Percentiles rank a stretch among this genome's conserved stretches.
Conservation (phyloP, 2,888 invertebrate species). For the Heterodera filipjevi region DNA sequence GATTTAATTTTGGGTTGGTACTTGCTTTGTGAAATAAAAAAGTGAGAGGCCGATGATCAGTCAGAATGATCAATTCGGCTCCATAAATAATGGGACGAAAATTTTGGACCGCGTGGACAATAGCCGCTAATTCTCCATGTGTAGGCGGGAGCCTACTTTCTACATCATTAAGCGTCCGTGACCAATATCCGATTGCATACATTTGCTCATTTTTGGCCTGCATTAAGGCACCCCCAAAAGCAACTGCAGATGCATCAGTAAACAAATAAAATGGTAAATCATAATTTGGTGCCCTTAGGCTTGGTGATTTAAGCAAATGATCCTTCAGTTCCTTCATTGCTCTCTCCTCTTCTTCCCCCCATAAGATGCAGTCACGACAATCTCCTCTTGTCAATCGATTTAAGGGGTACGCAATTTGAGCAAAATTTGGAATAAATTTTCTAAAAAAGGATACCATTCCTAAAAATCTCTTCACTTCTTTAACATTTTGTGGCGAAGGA, state of each 20-base stretch:
- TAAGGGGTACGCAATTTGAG: conserved; percentile 40
- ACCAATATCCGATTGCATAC: background rate
- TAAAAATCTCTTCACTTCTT: conserved; percentile 40
- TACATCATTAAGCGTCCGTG: background rate
- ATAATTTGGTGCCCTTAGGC: conserved; percentile 31
- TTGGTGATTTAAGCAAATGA: conserved; percentile 9
- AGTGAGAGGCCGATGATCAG: conserved; percentile 15
- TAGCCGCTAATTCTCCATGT: conserved; percentile 9
- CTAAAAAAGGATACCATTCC: conserved; percentile 43
- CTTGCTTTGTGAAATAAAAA: conserved; percentile 13
- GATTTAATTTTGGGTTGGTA: background rate
- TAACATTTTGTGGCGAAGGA: conserved; percentile 26
- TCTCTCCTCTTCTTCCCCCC: conserved; percentile 37
- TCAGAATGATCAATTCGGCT: background rate
- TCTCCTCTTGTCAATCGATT: conserved; percentile 28
- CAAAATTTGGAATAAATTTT: conserved; percentile 41
- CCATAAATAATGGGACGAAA: conserved; percentile 13
- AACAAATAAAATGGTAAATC: conserved; percentile 31
- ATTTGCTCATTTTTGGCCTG: conserved; percentile 7
- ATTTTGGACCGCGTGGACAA: background rate
- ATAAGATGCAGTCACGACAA: conserved; percentile 33
- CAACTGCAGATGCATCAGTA: conserved; percentile 30
- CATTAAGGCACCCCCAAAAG: conserved; percentile 19
- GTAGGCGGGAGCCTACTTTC: conserved; percentile 12
- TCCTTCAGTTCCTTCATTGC: conserved; percentile 38